A percentile compares a stretch with the other conserved stretches of the same genome.
Conservation (phyloP, 2,888 invertebrate species). For the Rambutsinella grinnellia region DNA sequence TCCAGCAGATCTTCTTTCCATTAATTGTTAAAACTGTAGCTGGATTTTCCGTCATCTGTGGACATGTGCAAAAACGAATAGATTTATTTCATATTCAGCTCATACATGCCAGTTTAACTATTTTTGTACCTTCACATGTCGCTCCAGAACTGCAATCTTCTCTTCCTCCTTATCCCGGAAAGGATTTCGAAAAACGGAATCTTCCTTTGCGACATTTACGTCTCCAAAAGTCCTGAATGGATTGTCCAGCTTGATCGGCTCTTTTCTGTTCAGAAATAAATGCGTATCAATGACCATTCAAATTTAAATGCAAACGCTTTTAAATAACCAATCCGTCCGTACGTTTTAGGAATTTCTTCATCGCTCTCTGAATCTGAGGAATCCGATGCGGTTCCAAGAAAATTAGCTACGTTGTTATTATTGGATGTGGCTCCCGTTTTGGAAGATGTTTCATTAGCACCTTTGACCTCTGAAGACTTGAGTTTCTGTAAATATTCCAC, state of each 20-base stretch:
- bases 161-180: constrained; percentile 59
- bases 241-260: constrained; percentile 32
- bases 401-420: background rate
- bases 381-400: constrained; percentile 1
- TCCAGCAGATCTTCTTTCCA: constrained; percentile 93
- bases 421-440: too few relatives aligned
- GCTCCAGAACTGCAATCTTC: constrained; percentile 56
- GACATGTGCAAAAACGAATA: too few relatives aligned
- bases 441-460: background rate
- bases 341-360: constrained; percentile 1
- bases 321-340: background rate
- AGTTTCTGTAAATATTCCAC: too few relatives aligned
- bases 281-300: background rate
- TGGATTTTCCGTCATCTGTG: constrained; percentile 80
- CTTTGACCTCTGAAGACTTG: background rate
- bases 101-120: too few relatives aligned
- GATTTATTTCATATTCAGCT: too few relatives aligned
- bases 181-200: constrained; percentile 60
- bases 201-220: constrained; percentile 35
- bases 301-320: background rate
- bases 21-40: constrained; percentile 84
- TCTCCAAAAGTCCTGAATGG: constrained; percentile 44
- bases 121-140: constrained; percentile 63
- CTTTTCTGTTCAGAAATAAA: constrained; percentile 1
- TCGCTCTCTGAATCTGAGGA: constrained; percentile 24